Evolutionary conservation across 2,113 vertebrate genomes (phyloP).

Genomic region (Megaceryle maxima): DNA sequence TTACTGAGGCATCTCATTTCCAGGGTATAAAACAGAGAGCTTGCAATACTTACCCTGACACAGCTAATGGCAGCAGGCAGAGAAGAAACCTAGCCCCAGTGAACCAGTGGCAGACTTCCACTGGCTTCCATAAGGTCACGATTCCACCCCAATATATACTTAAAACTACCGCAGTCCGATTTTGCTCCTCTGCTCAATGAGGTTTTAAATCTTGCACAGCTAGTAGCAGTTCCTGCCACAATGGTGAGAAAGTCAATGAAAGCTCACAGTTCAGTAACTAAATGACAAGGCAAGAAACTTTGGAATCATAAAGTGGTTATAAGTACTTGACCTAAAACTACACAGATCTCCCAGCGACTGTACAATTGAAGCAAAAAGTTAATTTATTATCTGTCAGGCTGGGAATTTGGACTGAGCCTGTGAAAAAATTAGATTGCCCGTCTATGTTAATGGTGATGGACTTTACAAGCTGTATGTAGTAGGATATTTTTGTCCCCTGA

Average conservation of each 20-base stretch:
- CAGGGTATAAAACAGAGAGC: neutral
- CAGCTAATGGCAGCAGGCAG: neutral
- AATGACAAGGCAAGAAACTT: constrained; percentile 62
- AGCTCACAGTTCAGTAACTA: constrained; percentile 65
- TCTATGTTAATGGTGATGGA: neutral
- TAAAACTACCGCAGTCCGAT: neutral
- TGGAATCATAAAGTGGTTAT: constrained; percentile 51
- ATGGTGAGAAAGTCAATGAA: constrained; percentile 59
- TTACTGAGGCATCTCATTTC: neutral
- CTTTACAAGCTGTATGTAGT: neutral
- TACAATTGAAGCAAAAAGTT: constrained; percentile 38
- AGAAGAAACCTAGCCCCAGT: neutral
- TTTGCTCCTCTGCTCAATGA: constrained; percentile 33
- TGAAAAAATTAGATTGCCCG: neutral
- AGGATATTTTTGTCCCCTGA: neutral
- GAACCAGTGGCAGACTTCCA: neutral
- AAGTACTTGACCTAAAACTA: constrained; percentile 61
- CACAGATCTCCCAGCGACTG: constrained; percentile 13
- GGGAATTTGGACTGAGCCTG: constrained; percentile 19
- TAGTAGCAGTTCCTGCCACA: constrained; percentile 29
- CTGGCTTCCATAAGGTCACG: neutral
- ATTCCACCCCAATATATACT: neutral
- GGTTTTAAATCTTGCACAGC: constrained; percentile 57
- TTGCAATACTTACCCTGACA: neutral
- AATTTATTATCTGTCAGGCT: constrained; percentile 35